Conservation (phyloP, 2,888 invertebrate genomes). For the Arge pagana region DNA sequence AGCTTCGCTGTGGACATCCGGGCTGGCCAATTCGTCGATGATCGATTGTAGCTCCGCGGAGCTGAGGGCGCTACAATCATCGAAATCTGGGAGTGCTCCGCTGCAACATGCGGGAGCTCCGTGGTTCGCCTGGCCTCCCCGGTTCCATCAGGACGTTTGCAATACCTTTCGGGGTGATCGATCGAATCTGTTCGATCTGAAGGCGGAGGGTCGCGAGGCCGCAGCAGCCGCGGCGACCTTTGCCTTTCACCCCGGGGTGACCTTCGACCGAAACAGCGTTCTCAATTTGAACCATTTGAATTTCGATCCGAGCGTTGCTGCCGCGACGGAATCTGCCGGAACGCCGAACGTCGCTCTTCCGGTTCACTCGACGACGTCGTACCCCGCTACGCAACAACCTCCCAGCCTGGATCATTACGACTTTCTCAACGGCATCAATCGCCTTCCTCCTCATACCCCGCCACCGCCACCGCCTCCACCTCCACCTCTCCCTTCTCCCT, state of each 20-base stretch:
- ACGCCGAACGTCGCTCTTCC: no score
- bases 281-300: no score
- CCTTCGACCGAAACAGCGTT: no score
- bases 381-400: no score
- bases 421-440: background rate
- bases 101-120: slow-evolving; percentile 41
- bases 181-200: background rate
- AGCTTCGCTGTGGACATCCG: slow-evolving; percentile 68
- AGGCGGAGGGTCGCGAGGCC: background rate
- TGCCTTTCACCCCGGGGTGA: slow-evolving; percentile 2
- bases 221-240: slow-evolving; percentile 6
- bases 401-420: background rate
- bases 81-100: slow-evolving; percentile 34
- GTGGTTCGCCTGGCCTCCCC: slow-evolving; percentile 54
- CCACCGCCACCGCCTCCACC: no score
- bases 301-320: slow-evolving; percentile 38
- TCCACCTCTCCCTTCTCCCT: no score
- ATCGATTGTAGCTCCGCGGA: slow-evolving; percentile 47
- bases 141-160: slow-evolving; percentile 40
- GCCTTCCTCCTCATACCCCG: background rate
- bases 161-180: background rate
- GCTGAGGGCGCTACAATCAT: slow-evolving; percentile 40
- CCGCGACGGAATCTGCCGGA: no score
- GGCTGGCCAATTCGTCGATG: slow-evolving; percentile 43
- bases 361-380: no score